Conservation (phyloP, 2,888 invertebrate genomes). For the Tinea semifulvella region DNA sequence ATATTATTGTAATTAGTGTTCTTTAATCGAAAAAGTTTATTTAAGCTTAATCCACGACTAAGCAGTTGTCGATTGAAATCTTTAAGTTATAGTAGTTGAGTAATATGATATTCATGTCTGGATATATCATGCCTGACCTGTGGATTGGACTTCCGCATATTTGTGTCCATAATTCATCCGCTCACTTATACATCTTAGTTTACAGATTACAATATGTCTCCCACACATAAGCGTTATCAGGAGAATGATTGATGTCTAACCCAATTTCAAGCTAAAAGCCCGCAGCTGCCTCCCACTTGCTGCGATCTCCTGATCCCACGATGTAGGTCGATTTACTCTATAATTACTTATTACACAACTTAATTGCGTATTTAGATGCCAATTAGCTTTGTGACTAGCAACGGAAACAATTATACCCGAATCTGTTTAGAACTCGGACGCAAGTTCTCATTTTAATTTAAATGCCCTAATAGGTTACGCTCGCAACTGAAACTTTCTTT, state of each 20-base stretch:
- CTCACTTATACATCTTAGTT: slow-evolving; percentile 2
- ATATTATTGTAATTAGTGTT: no score
- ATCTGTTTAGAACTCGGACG: background rate
- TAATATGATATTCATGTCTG: no score
- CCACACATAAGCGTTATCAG: slow-evolving; percentile 26
- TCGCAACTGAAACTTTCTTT: background rate
- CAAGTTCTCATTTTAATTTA: background rate
- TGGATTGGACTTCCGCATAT: no score
- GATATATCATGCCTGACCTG: no score
- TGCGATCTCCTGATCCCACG: slow-evolving; percentile 10
- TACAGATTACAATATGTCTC: slow-evolving; percentile 14
- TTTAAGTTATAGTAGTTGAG: no score
- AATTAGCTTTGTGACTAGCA: slow-evolving; percentile 2
- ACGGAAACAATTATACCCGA: background rate
- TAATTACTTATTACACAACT: slow-evolving; percentile 7
- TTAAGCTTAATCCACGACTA: no score
- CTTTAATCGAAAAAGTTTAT: no score
- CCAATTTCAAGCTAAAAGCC: slow-evolving; percentile 26
- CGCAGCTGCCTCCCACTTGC: slow-evolving; percentile 26
- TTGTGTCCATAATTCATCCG: background rate
- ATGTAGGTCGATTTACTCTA: slow-evolving; percentile 16
- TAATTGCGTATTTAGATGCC: slow-evolving; percentile 10
- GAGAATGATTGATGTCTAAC: slow-evolving; percentile 34
- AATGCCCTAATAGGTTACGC: background rate
- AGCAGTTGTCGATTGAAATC: no score